A percentile compares a stretch with the other conserved stretches of the same genome.
These are phyloP conservation scores for Maccullochella peelii DNA, from an alignment of 2,113 vertebrate genomes.

Conservation along the genomic window DNA sequence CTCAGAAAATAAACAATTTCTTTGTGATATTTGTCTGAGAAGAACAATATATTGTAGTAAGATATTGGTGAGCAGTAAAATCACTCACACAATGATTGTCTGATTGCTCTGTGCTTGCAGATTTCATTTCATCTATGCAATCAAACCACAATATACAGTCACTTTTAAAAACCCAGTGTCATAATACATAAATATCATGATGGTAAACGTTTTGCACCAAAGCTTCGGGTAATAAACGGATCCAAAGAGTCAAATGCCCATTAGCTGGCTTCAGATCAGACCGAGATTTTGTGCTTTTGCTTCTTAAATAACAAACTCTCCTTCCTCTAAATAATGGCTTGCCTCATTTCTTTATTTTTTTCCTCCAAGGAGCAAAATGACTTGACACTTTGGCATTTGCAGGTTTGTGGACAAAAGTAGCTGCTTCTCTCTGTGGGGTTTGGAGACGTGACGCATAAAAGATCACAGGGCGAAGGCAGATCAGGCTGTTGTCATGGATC, in stretches of 20 bases:
- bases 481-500: conserved; percentile 50
- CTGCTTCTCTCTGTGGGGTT: conserved; percentile 29
- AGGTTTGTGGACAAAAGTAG: conserved; percentile 49
- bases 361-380: conserved; percentile 21
- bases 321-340: conserved; percentile 15
- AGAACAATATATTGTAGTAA: neutral
- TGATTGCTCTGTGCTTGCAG: neutral
- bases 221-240: neutral
- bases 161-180: neutral
- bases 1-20: neutral
- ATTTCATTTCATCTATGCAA: neutral
- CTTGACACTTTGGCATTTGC: conserved; percentile 72
- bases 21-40: neutral
- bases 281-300: too few species aligned
- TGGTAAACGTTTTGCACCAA: neutral
- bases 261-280: neutral
- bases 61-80: neutral
- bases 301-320: too few species aligned
- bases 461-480: conserved; percentile 49
- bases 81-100: neutral
- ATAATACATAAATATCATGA: neutral
- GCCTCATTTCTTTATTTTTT: conserved; percentile 1
- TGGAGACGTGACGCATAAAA: conserved; percentile 38
- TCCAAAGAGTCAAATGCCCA: neutral
- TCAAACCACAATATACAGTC: neutral